Conservation (phyloP, 1,140 invertebrate species). For the Zaprionus inermis region DNA sequence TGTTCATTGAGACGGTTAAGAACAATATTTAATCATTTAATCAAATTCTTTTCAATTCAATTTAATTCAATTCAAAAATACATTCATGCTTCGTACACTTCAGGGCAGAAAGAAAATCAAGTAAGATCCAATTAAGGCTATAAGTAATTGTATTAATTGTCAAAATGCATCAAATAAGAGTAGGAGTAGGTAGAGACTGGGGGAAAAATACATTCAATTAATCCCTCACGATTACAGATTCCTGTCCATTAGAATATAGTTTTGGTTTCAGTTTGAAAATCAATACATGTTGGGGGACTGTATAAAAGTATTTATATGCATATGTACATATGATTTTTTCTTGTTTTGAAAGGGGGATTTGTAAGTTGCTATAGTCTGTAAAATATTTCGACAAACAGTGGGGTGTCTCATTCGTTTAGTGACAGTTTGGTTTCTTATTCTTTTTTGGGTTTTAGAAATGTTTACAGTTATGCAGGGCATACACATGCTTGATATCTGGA, state of each 20-base stretch:
- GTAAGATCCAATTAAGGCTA: slow-evolving; percentile 31
- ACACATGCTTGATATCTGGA: slow-evolving; percentile 64
- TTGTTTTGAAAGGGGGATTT: neutral
- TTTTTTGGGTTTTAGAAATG: no score
- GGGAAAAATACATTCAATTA: slow-evolving; percentile 50
- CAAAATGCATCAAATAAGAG: slow-evolving; percentile 33
- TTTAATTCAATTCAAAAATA: slow-evolving; percentile 39
- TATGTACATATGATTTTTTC: slow-evolving; percentile 18
- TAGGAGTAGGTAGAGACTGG: neutral
- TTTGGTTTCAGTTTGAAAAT: neutral
- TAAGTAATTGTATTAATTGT: slow-evolving; percentile 47
- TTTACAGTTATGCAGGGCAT: slow-evolving; percentile 61
- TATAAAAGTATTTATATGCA: slow-evolving; percentile 14
- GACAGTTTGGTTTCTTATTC: slow-evolving; percentile 22
- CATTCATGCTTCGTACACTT: slow-evolving; percentile 54
- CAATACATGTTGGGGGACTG: neutral
- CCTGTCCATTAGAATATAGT: slow-evolving; percentile 24
- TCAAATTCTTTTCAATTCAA: slow-evolving; percentile 46
- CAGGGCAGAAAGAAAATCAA: neutral
- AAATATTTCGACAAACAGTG: slow-evolving; percentile 12
- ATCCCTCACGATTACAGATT: slow-evolving; percentile 27
- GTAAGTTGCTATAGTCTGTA: slow-evolving; percentile 27
- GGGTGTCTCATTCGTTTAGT: slow-evolving; percentile 54
- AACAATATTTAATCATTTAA: slow-evolving; percentile 40
- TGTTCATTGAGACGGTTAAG: slow-evolving; percentile 15